Evolutionary conservation across 2,797 vertebrate species (phyloP), one percentile per base, ranked within the genome.

Genomic region (Zenarchopterus dispar): DNA sequence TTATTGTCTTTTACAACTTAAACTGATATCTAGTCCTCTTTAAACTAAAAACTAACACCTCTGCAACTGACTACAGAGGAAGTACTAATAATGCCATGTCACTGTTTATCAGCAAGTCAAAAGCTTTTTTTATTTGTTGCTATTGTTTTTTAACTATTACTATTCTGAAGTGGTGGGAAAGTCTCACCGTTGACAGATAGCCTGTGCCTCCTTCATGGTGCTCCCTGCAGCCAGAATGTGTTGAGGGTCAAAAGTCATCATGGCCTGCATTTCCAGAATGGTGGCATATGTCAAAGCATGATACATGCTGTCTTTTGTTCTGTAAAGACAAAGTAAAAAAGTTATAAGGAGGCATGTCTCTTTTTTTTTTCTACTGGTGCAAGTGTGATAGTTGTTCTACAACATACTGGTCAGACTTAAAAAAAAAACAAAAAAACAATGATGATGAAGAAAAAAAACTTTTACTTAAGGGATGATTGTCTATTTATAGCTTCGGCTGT

Each of bases 191-290:
- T 98, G 96, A 84, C 97, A 99, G 42, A 95, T 84, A 3, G 88
- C 92, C 90, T 98, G 96, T 2, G 97, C 96, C 78, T 98, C 97
- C 81, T 99, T 98, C 97, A 98, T 97, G 56, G 95, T 97, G 89
- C 94, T 96, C 59, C 96, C 95, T 15, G 97, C 97, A 28, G 92
- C 91, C 72, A 95, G 70, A 73, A 99, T 98, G 86, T 97, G 95
- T 76, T 96, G 95, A 10, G 96, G 95, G 69, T 99, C 94, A 84
- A 99, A 99, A 42, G 97, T 98, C 97, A 99, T 98, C 97, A 99
- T 99, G 80, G 97, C 97, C 83, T 97, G 96, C 97, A 99, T 99
- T 91, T 98, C 96, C 85, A 98, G 74, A 79, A 99, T 98, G 68
- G 97, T 99, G 89, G 97, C 97, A 0, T 98, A 96, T 0, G 96